Base-by-base conservation (phyloP, 2,113 vertebrate genomes). In the Thalassarche chlororhynchos region DNA sequence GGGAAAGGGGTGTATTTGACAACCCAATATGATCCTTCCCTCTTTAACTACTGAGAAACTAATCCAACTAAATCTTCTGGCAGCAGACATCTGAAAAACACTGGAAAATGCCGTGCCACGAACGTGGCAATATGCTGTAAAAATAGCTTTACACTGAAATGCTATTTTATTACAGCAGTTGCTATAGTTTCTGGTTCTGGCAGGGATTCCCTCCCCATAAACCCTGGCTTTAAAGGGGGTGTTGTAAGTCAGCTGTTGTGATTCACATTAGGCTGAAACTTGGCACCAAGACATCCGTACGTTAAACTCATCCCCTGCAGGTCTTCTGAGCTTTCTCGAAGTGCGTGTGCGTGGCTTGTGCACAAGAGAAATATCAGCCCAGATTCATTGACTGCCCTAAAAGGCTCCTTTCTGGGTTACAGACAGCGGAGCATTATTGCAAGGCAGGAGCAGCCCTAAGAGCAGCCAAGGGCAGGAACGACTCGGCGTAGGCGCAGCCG, bases 211-310 rank as follows among this genome's bases (percentile, higher is more conserved):
- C 38, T 77, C 78, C 32, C 72, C 32, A 19, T 87, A 96, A 97
- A 94, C 25, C 34, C 49, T 68, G 62, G 49, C 74, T 92, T 95
- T 83, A 42, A 85, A 93, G 54, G 4, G 60, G 64, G 42, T 88
- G 84, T 79, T 93, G 65, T 8, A 91, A 96, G 93, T 97, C 96
- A 97, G 96, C 97, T 97, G 97, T 92, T 97, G 95, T 88, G 94
- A 96, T 97, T 97, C 95, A 87, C 90, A 90, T 95, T 81, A 90
- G 88, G 86, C 86, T 93, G 91, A 92, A 95, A 95, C 64, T 96
- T 96, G 96, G 97, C 95, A 92, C 42, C 3, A 2, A 64, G 90
- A 87, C 61, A 54, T 87, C 89, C 12, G 9, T 66, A 84, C 13
- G 38, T 82, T 93, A 61, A 97, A 92, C 76, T 90, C 89, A 97